phyloP scores from a whole-genome alignment of 2,888 invertebrate genomes.

The Escarpia spicata region DNA sequence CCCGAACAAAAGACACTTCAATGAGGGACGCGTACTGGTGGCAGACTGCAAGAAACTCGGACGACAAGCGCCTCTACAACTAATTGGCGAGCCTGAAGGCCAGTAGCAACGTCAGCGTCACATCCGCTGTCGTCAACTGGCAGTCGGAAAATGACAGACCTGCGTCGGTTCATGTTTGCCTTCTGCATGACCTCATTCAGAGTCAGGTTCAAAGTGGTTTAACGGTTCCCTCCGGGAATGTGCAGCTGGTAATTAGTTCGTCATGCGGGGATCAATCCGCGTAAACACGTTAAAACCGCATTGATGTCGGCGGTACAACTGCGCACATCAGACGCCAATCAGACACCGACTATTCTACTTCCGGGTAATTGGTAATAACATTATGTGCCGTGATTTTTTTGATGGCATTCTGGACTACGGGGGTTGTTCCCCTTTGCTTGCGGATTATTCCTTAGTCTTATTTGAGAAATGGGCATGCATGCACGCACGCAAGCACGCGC shows the following conservation, averaged over 20 bases:
- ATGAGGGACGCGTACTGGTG: background rate
- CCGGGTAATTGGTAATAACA: background rate
- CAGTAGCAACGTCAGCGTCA: background rate
- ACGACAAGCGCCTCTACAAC: background rate
- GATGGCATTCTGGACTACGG: no score
- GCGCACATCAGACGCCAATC: background rate
- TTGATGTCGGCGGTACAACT: background rate
- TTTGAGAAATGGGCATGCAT: no score
- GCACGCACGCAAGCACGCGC: no score
- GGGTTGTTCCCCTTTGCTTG: no score
- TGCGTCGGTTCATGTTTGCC: background rate
- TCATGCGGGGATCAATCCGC: background rate
- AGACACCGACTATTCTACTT: background rate
- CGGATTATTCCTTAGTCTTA: no score
- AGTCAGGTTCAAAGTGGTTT: constrained; percentile 3
- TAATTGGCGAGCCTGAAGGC: background rate
- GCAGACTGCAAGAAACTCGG: background rate
- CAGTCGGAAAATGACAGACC: background rate
- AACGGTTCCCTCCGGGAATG: background rate
- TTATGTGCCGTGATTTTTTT: no score
- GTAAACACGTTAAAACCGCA: background rate
- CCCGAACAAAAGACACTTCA: background rate
- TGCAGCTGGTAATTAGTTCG: constrained; percentile 12
- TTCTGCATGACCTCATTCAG: background rate
- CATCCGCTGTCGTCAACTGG: background rate